Base-by-base conservation (phyloP, 2,113 vertebrate genomes). In the Trogon melanurus region DNA sequence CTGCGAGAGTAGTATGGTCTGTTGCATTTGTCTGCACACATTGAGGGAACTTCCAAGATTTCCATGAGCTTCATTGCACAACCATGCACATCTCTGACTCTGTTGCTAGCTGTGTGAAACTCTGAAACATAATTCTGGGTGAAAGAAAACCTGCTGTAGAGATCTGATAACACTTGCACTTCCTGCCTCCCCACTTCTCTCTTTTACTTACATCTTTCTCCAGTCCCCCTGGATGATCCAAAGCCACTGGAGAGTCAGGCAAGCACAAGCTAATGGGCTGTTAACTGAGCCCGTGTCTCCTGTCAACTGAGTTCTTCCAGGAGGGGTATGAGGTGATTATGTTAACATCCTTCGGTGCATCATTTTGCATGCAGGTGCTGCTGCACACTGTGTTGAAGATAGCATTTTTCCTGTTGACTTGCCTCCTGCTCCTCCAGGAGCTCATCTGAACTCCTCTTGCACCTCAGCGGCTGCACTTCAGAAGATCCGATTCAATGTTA, bases 1-100 rank as follows among this genome's bases (percentile, higher is more conserved):
- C 61, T 53, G 18, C 75, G 34, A 82, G 61, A 65, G 50, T 50
- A 45, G 21, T 7, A 23, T 8, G 23, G 21, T 53, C 71, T 71
- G 57, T 69, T 41, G 18, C 1, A 1, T 44, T 11, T 3, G 9
- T 72, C n/a, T 75, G 34, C 2, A 2, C 5, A 15, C 57, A 10
- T 10, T 13, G 61, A 48, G 45, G 30, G 34, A 30, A 57, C 12
- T 51, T 67, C 41, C 38, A 44, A 69, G 36, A 65, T 65, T 89
- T 84, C n/a, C 23, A 23, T 4, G 4, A 53, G 6, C 34, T 76
- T 62, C 60, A 78, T 72, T 74, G 26, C 58, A 17, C 26, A 38
- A 18, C 15, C 14, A 22, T 4, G 13, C 29, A 6, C 36, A 85
- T 16, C 44, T 89, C 69, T 61, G 38, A 67, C 19, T 71, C 13